phyloP scores from a whole-genome alignment of 2,113 vertebrate genomes.

The Maccullochella peelii region DNA sequence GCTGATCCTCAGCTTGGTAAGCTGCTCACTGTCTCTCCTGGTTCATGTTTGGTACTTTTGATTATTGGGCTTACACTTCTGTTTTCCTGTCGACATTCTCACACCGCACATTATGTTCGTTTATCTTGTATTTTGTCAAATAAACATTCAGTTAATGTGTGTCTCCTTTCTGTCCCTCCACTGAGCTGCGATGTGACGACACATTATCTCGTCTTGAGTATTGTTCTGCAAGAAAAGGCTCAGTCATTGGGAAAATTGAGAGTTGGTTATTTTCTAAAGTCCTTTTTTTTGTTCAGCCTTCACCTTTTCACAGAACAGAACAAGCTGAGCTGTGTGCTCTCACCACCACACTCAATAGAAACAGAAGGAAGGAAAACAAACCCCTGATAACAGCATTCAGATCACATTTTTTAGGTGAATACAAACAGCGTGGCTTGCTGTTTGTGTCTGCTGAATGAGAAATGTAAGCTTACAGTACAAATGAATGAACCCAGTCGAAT shows the following conservation, averaged over 20 bases:
- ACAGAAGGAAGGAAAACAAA: conserved; percentile 18
- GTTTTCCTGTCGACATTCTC: background rate
- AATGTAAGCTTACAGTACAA: conserved; percentile 28
- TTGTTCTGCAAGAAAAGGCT: conserved; percentile 39
- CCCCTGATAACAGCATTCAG: conserved; percentile 17
- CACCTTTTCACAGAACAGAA: conserved; percentile 31
- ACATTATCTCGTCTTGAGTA: background rate
- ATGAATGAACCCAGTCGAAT: conserved; percentile 40
- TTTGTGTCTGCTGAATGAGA: conserved; percentile 32
- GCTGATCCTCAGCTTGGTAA: too few species aligned
- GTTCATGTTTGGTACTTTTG: background rate
- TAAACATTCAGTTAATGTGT: background rate
- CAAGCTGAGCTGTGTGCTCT: conserved; percentile 21
- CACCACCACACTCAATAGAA: background rate
- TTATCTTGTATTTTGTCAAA: background rate
- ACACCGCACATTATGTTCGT: background rate
- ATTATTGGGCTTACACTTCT: background rate
- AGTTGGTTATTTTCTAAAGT: conserved; percentile 4
- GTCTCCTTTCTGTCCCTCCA: background rate
- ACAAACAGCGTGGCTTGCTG: conserved; percentile 3
- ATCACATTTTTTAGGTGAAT: conserved; percentile 37
- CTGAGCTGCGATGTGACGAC: background rate
- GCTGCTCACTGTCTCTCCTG: background rate
- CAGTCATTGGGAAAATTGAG: background rate
- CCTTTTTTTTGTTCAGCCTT: background rate